These are phyloP conservation scores for Sepioteuthis lessoniana DNA, from an alignment of 2,888 invertebrate genomes.

Conservation along the genomic window DNA sequence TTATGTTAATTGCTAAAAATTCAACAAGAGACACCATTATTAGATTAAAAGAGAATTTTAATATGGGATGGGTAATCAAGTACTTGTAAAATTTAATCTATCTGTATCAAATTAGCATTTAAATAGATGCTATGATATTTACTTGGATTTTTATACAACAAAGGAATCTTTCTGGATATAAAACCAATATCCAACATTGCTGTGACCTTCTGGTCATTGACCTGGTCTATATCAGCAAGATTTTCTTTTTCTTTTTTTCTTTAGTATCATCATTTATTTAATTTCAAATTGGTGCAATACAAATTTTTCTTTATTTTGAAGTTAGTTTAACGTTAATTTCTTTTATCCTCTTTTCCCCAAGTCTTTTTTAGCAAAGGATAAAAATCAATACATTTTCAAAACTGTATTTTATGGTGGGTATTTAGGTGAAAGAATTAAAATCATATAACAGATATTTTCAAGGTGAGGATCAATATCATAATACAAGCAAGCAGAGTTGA, in stretches of 20 bases:
- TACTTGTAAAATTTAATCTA: not conserved
- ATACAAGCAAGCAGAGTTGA: not conserved
- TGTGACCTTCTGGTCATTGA: too few species aligned
- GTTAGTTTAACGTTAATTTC: not conserved
- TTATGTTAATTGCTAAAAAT: too few species aligned
- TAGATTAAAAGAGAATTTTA: too few species aligned
- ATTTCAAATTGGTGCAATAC: not conserved
- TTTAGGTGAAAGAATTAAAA: not conserved
- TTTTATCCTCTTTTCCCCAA: not conserved
- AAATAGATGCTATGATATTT: too few species aligned
- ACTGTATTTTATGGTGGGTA: not conserved
- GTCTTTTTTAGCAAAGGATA: not conserved
- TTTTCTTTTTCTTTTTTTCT: not conserved
- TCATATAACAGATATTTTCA: not conserved
- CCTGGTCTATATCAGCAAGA: too few species aligned
- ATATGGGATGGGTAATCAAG: not conserved
- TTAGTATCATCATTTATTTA: not conserved
- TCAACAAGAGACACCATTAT: too few species aligned
- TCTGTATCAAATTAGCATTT: not conserved
- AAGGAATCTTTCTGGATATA: too few species aligned
- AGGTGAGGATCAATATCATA: not conserved
- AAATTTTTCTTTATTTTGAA: not conserved
- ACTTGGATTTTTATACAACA: too few species aligned
- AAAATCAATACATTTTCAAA: conserved; percentile 6
- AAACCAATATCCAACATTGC: too few species aligned